phyloP scores from a whole-genome alignment of 2,888 invertebrate genomes.

The Hydrotaea cyrtoneurina region DNA sequence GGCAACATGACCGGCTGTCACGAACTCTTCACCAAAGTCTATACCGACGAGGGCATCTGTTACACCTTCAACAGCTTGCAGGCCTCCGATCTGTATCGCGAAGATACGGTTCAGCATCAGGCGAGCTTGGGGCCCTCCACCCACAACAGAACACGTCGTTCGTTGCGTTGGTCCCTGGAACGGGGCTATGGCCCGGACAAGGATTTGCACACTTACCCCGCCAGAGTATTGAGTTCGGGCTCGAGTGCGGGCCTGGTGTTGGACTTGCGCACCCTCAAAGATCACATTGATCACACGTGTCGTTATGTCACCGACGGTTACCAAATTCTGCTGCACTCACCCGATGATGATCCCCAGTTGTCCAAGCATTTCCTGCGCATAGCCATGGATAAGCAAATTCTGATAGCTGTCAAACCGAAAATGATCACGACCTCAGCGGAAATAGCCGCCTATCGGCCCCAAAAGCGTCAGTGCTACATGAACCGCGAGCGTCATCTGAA shows the following conservation, averaged over 20 bases:
- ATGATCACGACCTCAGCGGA: conserved; percentile 88
- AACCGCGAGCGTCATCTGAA: conserved; percentile 84
- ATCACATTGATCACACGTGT: conserved; percentile 86
- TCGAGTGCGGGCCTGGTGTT: conserved; percentile 85
- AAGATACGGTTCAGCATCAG: conserved; percentile 76
- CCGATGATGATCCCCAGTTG: conserved; percentile 86
- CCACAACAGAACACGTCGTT: conserved; percentile 71
- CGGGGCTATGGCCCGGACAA: conserved; percentile 83
- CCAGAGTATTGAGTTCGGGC: conserved; percentile 85
- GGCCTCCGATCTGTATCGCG: conserved; percentile 83
- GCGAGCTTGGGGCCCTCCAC: conserved; percentile 55
- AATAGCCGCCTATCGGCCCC: conserved; percentile 82
- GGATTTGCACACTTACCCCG: conserved; percentile 85
- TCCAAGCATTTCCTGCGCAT: conserved; percentile 86
- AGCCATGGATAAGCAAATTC: conserved; percentile 85
- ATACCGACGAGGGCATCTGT: conserved; percentile 87
- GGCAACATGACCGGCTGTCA: conserved; percentile 82
- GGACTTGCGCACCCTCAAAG: conserved; percentile 83
- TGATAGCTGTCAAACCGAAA: conserved; percentile 86
- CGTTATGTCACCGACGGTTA: conserved; percentile 88
- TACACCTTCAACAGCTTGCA: conserved; percentile 86
- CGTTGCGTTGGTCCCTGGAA: conserved; percentile 84
- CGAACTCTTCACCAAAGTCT: conserved; percentile 83
- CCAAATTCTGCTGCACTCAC: conserved; percentile 86
- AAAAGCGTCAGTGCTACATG: conserved; percentile 86